Conservation (phyloP, 2,888 invertebrate genomes). For the Frankliniella fusca region DNA sequence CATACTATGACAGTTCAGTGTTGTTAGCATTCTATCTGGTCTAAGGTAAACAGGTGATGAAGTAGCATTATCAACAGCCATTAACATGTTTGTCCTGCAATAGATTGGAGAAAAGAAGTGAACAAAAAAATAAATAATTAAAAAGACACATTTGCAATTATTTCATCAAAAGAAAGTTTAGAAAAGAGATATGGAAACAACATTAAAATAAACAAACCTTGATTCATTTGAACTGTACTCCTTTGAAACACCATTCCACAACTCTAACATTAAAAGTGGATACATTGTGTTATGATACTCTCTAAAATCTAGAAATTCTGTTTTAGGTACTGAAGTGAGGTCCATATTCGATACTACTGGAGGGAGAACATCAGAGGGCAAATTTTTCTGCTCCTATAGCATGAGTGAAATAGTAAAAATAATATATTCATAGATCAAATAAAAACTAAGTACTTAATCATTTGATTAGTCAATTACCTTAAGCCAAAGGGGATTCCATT, state of each 20-base stretch:
- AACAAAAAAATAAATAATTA: background rate
- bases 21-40: background rate
- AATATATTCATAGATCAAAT: too few species aligned
- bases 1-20: background rate
- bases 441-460: too few species aligned
- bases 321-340: background rate
- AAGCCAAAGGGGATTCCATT: too few species aligned
- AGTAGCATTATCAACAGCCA: background rate
- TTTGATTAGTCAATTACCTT: too few species aligned
- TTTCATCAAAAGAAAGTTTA: too few species aligned
- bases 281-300: background rate
- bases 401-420: background rate
- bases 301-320: background rate
- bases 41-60: background rate
- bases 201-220: background rate
- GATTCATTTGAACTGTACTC: background rate
- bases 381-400: background rate
- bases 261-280: background rate
- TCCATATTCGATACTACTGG: background rate
- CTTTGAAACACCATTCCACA: background rate
- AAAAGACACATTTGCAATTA: background rate
- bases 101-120: background rate
- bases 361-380: background rate
- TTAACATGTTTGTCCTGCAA: background rate
- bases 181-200: background rate